Base-by-base conservation (phyloP, 2,888 invertebrate species). In the Sarcophaga carnaria region DNA sequence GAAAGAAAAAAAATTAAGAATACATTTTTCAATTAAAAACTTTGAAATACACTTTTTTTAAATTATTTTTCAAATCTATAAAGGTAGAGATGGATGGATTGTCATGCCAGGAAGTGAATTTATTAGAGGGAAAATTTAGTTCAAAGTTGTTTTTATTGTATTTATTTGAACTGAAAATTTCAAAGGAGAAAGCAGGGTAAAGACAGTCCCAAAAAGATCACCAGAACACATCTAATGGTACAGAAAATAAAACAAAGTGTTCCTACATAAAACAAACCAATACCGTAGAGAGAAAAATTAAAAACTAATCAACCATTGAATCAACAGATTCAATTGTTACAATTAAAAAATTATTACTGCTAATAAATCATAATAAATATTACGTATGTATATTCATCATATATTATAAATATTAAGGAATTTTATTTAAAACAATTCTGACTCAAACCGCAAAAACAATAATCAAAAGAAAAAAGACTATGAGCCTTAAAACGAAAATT, bases 1-100 rank as follows among this genome's bases (percentile, higher is more conserved):
- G 83, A 80, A 37, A 77, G 25, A 59, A 84, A 83, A 87, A 47
- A 86, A 74, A 66, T 74, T 54, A 54, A 79, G 67, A 79, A 86
- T 76, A 84, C 6, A 80, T 72, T 72, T 72, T 3, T 37, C 37
- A 14, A 54, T 86, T 86, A 76, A 72, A 86, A 62, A 22, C 37
- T 62, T 47, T 4, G 20, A 67, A 67, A 62, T 17, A 62, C 3
- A n/a, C 10, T 49, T 72, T 62, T 27, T 54, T 25, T 76, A 37
- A 60, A 27, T 47, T 20, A 62, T 37, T 66, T 80, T 3, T 74
- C 27, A 64, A 77, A 84, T 74, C 22, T 67, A 71, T 70, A 47
- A 54, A 72, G 49, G 69, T 49, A 79, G 22, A 22, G 14, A 17
- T 37, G 8, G 37, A 37, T 10, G 37, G 37, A 37, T 37, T 37